Conservation (phyloP, 1,140 invertebrate genomes). For the Delia radicum region DNA sequence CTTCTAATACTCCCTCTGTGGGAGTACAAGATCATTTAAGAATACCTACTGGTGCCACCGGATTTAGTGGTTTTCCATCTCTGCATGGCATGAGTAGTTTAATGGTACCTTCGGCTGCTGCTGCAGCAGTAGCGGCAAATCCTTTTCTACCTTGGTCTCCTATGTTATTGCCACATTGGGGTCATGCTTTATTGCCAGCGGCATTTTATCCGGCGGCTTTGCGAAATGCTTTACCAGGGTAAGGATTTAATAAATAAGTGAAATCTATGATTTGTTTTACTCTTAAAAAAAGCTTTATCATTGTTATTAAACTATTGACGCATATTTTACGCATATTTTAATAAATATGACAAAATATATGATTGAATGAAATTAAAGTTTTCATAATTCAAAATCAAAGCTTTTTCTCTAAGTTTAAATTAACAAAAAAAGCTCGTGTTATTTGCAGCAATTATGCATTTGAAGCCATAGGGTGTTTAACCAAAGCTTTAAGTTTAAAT, state of each 20-base stretch:
- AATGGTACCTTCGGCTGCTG: slow-evolving; percentile 56
- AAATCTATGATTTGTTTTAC: no score
- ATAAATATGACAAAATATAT: no score
- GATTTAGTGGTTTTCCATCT: slow-evolving; percentile 47
- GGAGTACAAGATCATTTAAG: slow-evolving; percentile 42
- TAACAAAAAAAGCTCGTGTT: no score
- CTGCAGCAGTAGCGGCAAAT: slow-evolving; percentile 56
- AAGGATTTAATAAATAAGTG: slow-evolving; percentile 54
- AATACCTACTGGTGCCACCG: slow-evolving; percentile 48
- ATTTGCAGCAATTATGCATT: no score
- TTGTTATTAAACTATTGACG: no score
- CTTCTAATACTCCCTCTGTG: slow-evolving; percentile 33
- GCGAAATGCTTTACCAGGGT: slow-evolving; percentile 61
- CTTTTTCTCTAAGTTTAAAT: no score
- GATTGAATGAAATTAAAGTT: no score
- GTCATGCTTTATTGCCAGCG: slow-evolving; percentile 59
- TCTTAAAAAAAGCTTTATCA: no score
- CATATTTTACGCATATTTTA: no score
- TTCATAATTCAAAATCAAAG: no score
- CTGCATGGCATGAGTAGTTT: slow-evolving; percentile 55
- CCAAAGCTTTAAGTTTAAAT: no score
- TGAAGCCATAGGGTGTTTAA: no score
- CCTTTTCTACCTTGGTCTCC: slow-evolving; percentile 62
- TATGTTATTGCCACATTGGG: slow-evolving; percentile 61
- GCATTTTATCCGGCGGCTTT: slow-evolving; percentile 61